Conservation (phyloP, 2,113 vertebrate genomes). For the Antechinus flavipes region DNA sequence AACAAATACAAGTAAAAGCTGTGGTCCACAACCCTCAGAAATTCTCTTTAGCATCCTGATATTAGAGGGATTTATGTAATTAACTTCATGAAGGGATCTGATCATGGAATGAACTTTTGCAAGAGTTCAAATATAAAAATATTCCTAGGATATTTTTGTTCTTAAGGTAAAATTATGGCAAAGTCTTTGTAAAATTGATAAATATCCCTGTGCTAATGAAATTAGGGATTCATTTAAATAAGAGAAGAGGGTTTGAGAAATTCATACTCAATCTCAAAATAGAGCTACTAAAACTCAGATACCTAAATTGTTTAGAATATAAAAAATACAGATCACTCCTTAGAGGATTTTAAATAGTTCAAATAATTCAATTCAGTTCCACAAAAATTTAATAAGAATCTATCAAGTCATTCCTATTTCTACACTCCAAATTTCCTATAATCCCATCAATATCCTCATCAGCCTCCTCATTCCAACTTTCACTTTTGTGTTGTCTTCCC, state of each 20-base stretch:
- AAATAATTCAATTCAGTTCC: neutral
- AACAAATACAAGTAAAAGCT: neutral
- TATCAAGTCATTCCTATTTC: neutral
- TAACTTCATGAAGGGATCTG: neutral
- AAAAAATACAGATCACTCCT: slow-evolving; percentile 58
- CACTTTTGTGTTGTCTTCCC: neutral
- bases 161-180: slow-evolving; percentile 54
- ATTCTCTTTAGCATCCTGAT: neutral
- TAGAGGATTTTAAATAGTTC: slow-evolving; percentile 46
- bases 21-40: neutral
- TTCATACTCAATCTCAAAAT: slow-evolving; percentile 40
- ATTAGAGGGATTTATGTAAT: neutral
- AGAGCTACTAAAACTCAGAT: slow-evolving; percentile 60
- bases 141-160: neutral
- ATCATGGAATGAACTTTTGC: neutral
- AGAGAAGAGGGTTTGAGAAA: slow-evolving; percentile 65
- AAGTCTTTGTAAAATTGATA: slow-evolving; percentile 27
- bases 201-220: slow-evolving; percentile 27
- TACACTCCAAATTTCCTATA: neutral
- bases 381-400: neutral
- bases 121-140: slow-evolving; percentile 52
- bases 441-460: neutral
- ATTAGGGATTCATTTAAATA: slow-evolving; percentile 63
- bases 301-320: slow-evolving; percentile 62
- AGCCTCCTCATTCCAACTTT: neutral